A percentile compares a stretch with the other conserved stretches of the same genome.
These are phyloP conservation scores for Crotalus viridis DNA, from an alignment of 2,113 vertebrate genomes.

Conservation along the genomic window DNA sequence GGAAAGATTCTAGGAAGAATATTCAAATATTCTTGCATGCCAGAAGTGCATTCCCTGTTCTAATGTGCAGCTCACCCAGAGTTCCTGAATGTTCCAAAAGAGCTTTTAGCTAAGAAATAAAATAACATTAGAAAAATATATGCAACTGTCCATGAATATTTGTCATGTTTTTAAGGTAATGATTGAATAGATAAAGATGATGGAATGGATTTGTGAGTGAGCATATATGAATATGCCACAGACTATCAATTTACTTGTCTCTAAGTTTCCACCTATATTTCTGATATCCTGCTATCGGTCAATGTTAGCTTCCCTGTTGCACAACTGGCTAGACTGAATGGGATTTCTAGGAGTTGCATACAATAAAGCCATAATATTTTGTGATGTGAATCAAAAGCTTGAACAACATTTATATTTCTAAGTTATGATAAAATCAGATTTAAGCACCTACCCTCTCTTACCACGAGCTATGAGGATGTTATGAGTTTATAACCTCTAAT, in stretches of 20 bases:
- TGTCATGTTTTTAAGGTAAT: neutral
- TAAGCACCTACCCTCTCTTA: neutral
- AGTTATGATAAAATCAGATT: neutral
- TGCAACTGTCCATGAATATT: neutral
- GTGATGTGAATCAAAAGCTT: no score
- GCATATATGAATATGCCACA: neutral
- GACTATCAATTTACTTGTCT: neutral
- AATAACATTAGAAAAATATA: neutral
- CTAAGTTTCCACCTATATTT: neutral
- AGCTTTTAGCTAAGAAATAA: neutral
- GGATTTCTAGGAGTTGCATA: neutral
- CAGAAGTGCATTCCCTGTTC: neutral
- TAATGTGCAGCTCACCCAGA: neutral
- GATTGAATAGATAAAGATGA: neutral
- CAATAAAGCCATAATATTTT: neutral
- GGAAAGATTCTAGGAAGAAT: neutral
- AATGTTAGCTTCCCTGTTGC: neutral
- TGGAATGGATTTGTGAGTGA: neutral
- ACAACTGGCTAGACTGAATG: neutral
- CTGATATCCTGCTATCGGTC: neutral
- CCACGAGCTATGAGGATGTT: accelerated
- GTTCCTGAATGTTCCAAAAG: neutral
- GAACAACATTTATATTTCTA: neutral
- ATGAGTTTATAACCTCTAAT: neutral
- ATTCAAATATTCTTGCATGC: neutral